A percentile compares a stretch with the other conserved stretches of the same genome.
Conservation (phyloP, 2,113 vertebrate genomes). For the Lutjanus erythropterus region DNA sequence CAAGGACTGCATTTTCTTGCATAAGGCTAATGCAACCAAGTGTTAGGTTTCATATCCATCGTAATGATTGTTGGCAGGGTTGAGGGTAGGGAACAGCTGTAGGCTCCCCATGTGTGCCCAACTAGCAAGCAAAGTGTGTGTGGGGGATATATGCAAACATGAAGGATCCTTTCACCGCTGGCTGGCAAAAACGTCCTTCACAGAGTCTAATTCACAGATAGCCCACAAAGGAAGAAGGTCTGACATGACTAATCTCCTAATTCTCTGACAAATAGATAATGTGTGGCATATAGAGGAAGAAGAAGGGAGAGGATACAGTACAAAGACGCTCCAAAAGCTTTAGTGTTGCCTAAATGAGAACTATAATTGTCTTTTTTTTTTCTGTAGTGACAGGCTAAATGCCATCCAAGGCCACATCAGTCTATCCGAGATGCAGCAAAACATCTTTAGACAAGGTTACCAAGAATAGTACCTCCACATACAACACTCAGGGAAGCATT, state of each 20-base stretch:
- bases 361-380: slow-evolving; percentile 42
- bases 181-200: slow-evolving; percentile 71
- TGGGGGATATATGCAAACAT: slow-evolving; percentile 65
- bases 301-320: slow-evolving; percentile 10
- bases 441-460: slow-evolving; percentile 28
- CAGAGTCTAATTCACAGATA: slow-evolving; percentile 69
- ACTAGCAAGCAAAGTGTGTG: slow-evolving; percentile 55
- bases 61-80: slow-evolving; percentile 63
- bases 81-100: slow-evolving; percentile 70
- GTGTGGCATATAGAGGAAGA: slow-evolving; percentile 37
- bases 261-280: slow-evolving; percentile 77
- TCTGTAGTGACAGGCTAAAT: slow-evolving; percentile 38
- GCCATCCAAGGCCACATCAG: slow-evolving; percentile 30
- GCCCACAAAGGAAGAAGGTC: slow-evolving; percentile 67
- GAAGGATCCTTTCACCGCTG: slow-evolving; percentile 58
- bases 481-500: neutral
- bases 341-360: slow-evolving; percentile 49
- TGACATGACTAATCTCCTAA: slow-evolving; percentile 76
- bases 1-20: slow-evolving; percentile 49
- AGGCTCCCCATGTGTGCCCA: slow-evolving; percentile 51
- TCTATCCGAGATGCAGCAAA: slow-evolving; percentile 32
- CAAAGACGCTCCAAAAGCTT: slow-evolving; percentile 50
- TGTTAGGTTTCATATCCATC: slow-evolving; percentile 53
- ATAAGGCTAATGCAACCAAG: slow-evolving; percentile 45
- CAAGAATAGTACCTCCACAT: slow-evolving; percentile 19